A percentile compares a stretch with the other conserved stretches of the same genome.
Evolutionary conservation across 2,888 invertebrate genomes (phyloP).

Genomic region (Trissolcus japonicus): DNA sequence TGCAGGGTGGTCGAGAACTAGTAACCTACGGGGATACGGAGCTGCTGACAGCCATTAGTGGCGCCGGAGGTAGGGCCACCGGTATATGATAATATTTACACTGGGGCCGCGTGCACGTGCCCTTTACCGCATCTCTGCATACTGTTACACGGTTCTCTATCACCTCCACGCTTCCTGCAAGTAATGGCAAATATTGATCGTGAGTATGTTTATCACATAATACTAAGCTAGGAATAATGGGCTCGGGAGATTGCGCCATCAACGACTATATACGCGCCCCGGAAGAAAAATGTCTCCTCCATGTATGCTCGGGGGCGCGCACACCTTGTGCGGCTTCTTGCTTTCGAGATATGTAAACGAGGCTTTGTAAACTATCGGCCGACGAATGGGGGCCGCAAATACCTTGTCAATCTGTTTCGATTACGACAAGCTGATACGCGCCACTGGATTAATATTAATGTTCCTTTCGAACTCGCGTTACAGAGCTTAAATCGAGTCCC

Average conservation of each 20-base stretch:
- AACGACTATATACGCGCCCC: constrained; percentile 15
- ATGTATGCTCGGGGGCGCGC: constrained; percentile 24
- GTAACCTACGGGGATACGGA: constrained; percentile 66
- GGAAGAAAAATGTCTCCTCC: constrained; percentile 37
- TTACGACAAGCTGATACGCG: constrained; percentile 7
- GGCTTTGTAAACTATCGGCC: constrained; percentile 22
- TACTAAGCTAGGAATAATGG: constrained; percentile 42
- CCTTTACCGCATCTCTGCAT: constrained; percentile 96
- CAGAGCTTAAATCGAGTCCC: too few relatives aligned
- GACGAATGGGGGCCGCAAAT: constrained; percentile 14
- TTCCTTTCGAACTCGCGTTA: too few relatives aligned
- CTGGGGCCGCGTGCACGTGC: constrained; percentile 93
- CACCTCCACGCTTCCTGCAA: constrained; percentile 95
- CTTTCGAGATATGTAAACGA: constrained; percentile 23
- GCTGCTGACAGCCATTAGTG: constrained; percentile 82
- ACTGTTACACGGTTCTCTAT: constrained; percentile 96
- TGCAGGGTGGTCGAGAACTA: constrained; percentile 58
- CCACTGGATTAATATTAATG: constrained; percentile 11
- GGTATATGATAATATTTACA: constrained; percentile 99
- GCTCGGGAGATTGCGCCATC: constrained; percentile 31
- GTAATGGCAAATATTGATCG: constrained; percentile 58
- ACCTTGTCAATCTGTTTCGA: constrained; percentile 32
- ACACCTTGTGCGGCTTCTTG: constrained; percentile 27
- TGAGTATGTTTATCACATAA: constrained; percentile 46
- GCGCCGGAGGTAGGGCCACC: constrained; percentile 90